Percentiles rank a stretch among this genome's conserved stretches.
Evolutionary conservation across 2,888 invertebrate species (phyloP).

Genomic region (Psylliodes chrysocephalus): DNA sequence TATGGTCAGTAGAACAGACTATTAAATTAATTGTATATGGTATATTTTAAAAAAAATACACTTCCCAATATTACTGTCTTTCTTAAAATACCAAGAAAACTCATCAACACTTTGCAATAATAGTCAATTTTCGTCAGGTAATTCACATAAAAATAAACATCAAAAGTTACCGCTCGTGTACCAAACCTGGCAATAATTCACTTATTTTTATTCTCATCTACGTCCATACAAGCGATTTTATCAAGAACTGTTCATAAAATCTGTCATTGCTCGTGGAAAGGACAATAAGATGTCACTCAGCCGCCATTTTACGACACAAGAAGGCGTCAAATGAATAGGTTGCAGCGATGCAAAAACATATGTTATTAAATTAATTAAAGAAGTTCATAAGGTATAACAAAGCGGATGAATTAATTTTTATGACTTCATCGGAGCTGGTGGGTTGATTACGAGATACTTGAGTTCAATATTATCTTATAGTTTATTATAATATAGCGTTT

Average conservation of each 20-base stretch:
- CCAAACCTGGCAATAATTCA: constrained; percentile 4
- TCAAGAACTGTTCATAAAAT: constrained; percentile 51
- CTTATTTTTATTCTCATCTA: constrained; percentile 4
- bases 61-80: background rate
- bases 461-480: background rate
- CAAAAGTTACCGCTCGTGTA: background rate
- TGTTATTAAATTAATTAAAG: constrained; percentile 55
- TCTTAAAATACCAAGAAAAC: background rate
- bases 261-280: constrained; percentile 50
- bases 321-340: constrained; percentile 51
- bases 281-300: constrained; percentile 48
- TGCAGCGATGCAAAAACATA: constrained; percentile 50
- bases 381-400: constrained; percentile 42
- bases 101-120: background rate
- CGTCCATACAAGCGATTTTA: constrained; percentile 21
- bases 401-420: constrained; percentile 37
- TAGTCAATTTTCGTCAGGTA: constrained; percentile 12
- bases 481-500: background rate
- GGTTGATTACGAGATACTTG: constrained; percentile 16
- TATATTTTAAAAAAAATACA: background rate
- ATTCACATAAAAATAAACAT: constrained; percentile 17
- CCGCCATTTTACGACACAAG: constrained; percentile 54
- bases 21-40: background rate
- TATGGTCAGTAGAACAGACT: too few relatives aligned
- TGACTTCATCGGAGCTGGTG: constrained; percentile 37